Base-by-base conservation (phyloP, 2,888 invertebrate species). In the Clostera curtula region DNA sequence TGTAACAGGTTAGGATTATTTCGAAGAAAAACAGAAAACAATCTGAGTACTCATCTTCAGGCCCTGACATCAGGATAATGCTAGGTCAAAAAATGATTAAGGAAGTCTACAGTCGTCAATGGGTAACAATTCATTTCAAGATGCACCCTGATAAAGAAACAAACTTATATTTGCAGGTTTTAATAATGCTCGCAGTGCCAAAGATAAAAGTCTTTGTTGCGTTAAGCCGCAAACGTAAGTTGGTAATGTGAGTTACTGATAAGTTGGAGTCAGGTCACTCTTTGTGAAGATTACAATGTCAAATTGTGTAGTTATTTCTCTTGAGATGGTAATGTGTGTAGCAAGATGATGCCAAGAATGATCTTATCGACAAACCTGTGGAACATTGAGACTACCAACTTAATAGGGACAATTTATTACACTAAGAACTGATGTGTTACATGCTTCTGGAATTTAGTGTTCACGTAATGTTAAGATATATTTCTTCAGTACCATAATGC, bases 241-340 rank as follows among this genome's bases (percentile, higher is more conserved):
- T 56, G 43, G 55, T 49, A 42, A 45, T 34, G 33, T 40, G 49
- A 42, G 45, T 41, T 37, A 36, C 53, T 63, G 76, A 76, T 75
- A 76, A 65, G 55, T 43, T 51, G 56, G 63, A 61, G 70, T 68
- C 69, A 71, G 72, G 72, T 74, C 71, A 70, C 51, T 65, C 64
- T 66, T 73, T 76, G 51, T 51, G 43, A 40, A 64, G 64, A 70
- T 70, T 66, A 77, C 73, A 73, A 68, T 70, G 73, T 71, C 60
- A 66, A 66, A 60, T 55, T 56, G 56, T 67, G 62, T 49, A 49
- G 49, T 44, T 42, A 44, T 49, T 53, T 49, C 61, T 61, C 53
- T 79, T 77, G 66, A 65, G 59, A 77, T 79, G 80, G 48, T 68
- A 79, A 79, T 76, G 51, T 37, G 40, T 34, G 35, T 44, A 42